Percentiles rank a stretch among this genome's conserved stretches.
These are phyloP conservation scores for Pegoplata infirma DNA, from an alignment of 2,888 invertebrate species.

Conservation along the genomic window DNA sequence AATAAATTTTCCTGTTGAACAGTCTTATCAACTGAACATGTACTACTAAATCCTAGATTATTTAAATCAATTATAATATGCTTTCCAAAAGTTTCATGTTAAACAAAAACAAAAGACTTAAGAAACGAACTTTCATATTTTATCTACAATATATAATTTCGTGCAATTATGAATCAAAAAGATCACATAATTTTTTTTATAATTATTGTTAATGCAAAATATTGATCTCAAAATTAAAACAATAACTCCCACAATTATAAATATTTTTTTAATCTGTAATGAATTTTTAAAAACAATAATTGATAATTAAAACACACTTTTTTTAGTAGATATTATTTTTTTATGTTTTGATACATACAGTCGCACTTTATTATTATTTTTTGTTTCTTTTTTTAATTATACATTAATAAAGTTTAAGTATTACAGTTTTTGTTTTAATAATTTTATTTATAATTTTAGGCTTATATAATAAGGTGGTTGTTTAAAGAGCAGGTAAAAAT, in stretches of 20 bases:
- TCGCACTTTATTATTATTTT: conserved; percentile 56
- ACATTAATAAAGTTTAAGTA: conserved; percentile 46
- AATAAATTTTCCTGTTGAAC: too few relatives aligned
- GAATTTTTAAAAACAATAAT: neutral
- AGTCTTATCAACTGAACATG: too few relatives aligned
- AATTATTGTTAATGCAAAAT: neutral
- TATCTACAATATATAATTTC: neutral
- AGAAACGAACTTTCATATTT: neutral
- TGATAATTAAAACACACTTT: conserved; percentile 18
- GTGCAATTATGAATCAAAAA: too few relatives aligned
- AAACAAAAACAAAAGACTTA: neutral
- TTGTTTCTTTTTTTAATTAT: conserved; percentile 43
- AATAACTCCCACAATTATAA: neutral
- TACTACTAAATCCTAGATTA: too few relatives aligned
- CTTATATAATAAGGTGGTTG: conserved; percentile 74
- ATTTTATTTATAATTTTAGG: conserved; percentile 61
- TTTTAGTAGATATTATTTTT: too few relatives aligned
- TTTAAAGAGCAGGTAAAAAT: conserved; percentile 71
- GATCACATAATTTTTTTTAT: conserved; percentile 12
- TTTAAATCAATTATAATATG: too few relatives aligned
- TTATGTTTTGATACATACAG: conserved; percentile 59
- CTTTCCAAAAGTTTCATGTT: too few relatives aligned
- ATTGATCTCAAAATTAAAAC: neutral
- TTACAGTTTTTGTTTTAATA: conserved; percentile 50
- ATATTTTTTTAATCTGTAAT: too few relatives aligned